Evolutionary conservation across 2,888 invertebrate species (phyloP).

Genomic region (Cosmia trapezina): DNA sequence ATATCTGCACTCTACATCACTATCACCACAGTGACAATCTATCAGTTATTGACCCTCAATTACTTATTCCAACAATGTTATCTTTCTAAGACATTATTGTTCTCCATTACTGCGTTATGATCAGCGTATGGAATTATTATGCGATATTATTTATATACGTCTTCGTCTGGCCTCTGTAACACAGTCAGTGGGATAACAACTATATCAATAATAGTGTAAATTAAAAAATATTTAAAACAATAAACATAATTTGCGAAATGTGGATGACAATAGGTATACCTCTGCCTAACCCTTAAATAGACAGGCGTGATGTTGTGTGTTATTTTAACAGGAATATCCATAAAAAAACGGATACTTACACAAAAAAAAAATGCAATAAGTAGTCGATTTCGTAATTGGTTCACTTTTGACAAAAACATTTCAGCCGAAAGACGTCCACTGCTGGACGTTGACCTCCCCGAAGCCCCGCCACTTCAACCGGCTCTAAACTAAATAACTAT

Average conservation of each 20-base stretch:
- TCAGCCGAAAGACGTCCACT: background rate
- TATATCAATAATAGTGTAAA: background rate
- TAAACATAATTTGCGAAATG: background rate
- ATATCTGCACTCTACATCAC: constrained; percentile 17
- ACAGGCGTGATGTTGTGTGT: too few relatives aligned
- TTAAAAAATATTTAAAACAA: background rate
- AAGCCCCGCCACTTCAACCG: background rate
- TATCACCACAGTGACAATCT: constrained; percentile 19
- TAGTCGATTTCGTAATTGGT: too few relatives aligned
- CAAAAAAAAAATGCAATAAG: too few relatives aligned
- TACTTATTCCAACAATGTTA: constrained; percentile 26
- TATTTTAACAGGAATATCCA: too few relatives aligned
- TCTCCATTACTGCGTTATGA: background rate
- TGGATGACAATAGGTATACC: too few relatives aligned
- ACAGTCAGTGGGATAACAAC: background rate
- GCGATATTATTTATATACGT: background rate
- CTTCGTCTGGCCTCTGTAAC: background rate
- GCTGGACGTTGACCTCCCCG: too few relatives aligned
- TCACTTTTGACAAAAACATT: too few relatives aligned
- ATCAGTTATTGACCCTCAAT: constrained; percentile 53
- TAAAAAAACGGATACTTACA: too few relatives aligned
- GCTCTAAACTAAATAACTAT: too few relatives aligned
- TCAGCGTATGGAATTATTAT: constrained; percentile 7
- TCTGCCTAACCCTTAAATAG: too few relatives aligned
- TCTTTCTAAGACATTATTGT: constrained; percentile 27